phyloP scores from a whole-genome alignment of 2,113 vertebrate genomes.

The Theristicus caerulescens region DNA sequence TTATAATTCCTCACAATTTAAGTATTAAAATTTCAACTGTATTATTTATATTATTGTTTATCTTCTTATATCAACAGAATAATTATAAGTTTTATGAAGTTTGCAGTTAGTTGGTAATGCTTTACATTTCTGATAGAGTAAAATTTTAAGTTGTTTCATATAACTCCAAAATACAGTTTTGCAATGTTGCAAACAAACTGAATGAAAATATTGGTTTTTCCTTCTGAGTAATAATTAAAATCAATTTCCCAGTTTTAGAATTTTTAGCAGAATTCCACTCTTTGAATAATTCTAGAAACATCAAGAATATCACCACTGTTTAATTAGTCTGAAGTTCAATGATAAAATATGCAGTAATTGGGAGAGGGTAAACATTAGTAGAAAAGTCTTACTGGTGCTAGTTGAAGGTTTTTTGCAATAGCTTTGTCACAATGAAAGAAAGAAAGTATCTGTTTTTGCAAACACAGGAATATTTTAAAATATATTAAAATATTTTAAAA shows the following conservation, averaged over 20 bases:
- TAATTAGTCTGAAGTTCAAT: neutral
- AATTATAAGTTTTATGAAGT: neutral
- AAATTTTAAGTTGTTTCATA: neutral
- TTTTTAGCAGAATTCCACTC: neutral
- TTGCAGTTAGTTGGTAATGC: neutral
- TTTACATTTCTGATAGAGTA: neutral
- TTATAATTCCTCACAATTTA: neutral
- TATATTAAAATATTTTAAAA: neutral
- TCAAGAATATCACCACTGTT: neutral
- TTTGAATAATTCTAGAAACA: neutral
- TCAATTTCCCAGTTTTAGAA: neutral
- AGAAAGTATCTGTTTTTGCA: neutral
- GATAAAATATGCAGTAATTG: neutral
- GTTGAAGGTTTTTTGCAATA: neutral
- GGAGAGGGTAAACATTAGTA: fast-evolving
- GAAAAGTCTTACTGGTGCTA: neutral
- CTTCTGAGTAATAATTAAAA: neutral
- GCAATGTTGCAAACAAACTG: neutral
- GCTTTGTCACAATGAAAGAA: neutral
- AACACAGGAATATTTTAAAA: neutral
- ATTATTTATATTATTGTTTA: neutral
- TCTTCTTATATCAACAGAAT: neutral
- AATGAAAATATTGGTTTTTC: neutral
- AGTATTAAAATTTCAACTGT: neutral
- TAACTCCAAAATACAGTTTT: neutral